Evolutionary conservation across 2,797 vertebrate species (phyloP), one percentile per base, ranked within the genome.

Genomic region (Sebastes glaucus): DNA sequence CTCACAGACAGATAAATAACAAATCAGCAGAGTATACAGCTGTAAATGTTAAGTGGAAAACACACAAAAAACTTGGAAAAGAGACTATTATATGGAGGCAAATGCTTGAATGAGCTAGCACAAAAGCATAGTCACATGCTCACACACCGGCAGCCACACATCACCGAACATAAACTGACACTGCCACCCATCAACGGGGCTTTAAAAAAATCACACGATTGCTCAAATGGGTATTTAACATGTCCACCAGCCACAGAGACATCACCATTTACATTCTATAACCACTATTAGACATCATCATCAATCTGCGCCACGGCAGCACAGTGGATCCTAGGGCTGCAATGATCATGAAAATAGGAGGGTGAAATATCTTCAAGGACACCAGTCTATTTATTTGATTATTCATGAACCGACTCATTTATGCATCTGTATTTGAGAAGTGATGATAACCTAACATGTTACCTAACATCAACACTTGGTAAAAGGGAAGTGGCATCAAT

Each of bases 211-310:
- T 59, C 69, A 53, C 32, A 71, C 70, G 13, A 67, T 82, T 56
- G 57, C 61, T 70, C 73, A 84, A 82, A 84, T 57, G 73, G 78
- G 70, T 65, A 71, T 85, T 87, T 75, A 86, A 84, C 82, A 86
- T 89, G 87, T 81, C 80, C 33, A 71, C 4, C 66, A 73, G 76
- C 76, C 70, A 65, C 56, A 42, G 28, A 74, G 81, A 85, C 81
- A 80, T 88, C 81, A 68, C 59, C 78, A 88, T 90, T 88, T 88
- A 73, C 80, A 81, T 91, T 63, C 78, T 63, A 52, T 56, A 88
- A 83, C 64, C 61, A 61, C 71, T 4, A 70, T 76, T 71, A 79
- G 71, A 81, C 83, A 77, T 62, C 72, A 74, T 62, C 79, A 83
- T 92, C 84, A 83, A 88, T 90, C 83, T 82, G 87, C 28, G 3